A percentile compares a stretch with the other conserved stretches of the same genome.
phyloP scores from a whole-genome alignment of 2,888 invertebrate species.

The Thysanoteuthis rhombus region DNA sequence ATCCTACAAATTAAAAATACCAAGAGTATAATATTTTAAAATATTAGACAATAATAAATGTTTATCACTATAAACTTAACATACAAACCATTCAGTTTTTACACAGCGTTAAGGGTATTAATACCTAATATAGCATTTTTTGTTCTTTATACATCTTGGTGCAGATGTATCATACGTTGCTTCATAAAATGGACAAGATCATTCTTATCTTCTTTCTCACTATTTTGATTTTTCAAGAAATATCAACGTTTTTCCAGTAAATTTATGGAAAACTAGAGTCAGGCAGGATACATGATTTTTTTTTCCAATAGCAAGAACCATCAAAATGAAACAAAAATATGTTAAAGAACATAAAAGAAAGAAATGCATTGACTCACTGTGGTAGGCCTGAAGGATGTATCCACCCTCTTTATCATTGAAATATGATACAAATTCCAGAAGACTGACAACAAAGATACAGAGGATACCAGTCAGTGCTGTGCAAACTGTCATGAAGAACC shows the following conservation, averaged over 20 bases:
- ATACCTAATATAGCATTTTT: too few relatives aligned
- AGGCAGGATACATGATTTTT: too few relatives aligned
- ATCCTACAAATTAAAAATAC: not conserved
- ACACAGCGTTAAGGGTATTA: not conserved
- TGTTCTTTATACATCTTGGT: too few relatives aligned
- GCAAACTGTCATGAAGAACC: conserved; percentile 61
- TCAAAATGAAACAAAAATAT: not conserved
- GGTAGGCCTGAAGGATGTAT: conserved; percentile 58
- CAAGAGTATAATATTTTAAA: not conserved
- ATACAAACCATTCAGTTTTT: not conserved
- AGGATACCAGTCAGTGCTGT: conserved; percentile 56
- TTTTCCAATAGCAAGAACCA: not conserved
- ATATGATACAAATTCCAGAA: conserved; percentile 61
- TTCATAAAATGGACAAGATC: too few relatives aligned
- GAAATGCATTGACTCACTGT: conserved; percentile 46
- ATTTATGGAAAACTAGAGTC: too few relatives aligned
- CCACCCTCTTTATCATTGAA: conserved; percentile 60
- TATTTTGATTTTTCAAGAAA: too few relatives aligned
- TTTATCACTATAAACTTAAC: not conserved
- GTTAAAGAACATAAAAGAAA: not conserved
- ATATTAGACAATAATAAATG: not conserved
- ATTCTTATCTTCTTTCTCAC: too few relatives aligned
- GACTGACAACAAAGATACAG: conserved; percentile 51
- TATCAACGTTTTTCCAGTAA: too few relatives aligned
- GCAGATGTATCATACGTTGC: too few relatives aligned